phyloP scores from a whole-genome alignment of 2,797 vertebrate species.

The Enteromius paludinosus region DNA sequence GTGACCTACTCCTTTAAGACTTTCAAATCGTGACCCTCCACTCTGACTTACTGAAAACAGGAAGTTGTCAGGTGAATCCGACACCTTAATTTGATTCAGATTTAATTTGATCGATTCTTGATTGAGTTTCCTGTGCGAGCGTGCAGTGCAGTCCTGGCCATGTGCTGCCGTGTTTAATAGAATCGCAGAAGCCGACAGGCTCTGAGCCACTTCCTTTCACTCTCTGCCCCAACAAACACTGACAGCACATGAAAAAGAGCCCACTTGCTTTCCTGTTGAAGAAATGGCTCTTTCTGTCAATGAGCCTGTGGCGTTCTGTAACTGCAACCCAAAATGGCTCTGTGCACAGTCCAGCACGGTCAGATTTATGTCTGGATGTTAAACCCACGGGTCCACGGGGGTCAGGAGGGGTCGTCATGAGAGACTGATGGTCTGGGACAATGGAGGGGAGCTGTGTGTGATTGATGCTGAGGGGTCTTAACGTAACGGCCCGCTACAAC shows the following conservation, averaged over 20 bases:
- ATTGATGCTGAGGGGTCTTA: conserved; percentile 57
- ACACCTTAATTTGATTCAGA: conserved; percentile 29
- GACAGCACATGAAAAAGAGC: conserved; percentile 54
- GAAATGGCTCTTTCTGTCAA: conserved; percentile 41
- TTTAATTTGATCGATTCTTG: conserved; percentile 40
- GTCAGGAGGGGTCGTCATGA: conserved; percentile 32
- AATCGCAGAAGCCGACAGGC: conserved; percentile 25
- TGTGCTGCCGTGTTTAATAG: conserved; percentile 36
- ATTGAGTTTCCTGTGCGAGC: conserved; percentile 24
- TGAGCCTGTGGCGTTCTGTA: conserved; percentile 36
- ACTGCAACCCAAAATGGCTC: conserved; percentile 20
- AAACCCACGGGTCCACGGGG: conserved; percentile 44
- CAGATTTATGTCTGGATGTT: conserved; percentile 57
- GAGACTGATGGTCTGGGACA: conserved; percentile 54
- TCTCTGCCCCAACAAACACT: conserved; percentile 21
- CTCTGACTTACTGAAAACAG: conserved; percentile 21
- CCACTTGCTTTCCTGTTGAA: conserved; percentile 56
- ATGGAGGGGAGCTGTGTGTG: conserved; percentile 36
- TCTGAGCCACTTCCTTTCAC: conserved; percentile 30
- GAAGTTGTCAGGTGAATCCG: conserved; percentile 24
- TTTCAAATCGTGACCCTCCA: background rate
- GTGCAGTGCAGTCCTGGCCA: conserved; percentile 19
- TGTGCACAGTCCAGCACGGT: background rate
- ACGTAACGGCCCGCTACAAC: conserved; percentile 55
- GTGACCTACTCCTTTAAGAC: background rate